Evolutionary conservation across 92 coral and sea anemone species (phyloP), one percentile per base, ranked within the genome.

Genomic region (Epizoanthus scotinus): DNA sequence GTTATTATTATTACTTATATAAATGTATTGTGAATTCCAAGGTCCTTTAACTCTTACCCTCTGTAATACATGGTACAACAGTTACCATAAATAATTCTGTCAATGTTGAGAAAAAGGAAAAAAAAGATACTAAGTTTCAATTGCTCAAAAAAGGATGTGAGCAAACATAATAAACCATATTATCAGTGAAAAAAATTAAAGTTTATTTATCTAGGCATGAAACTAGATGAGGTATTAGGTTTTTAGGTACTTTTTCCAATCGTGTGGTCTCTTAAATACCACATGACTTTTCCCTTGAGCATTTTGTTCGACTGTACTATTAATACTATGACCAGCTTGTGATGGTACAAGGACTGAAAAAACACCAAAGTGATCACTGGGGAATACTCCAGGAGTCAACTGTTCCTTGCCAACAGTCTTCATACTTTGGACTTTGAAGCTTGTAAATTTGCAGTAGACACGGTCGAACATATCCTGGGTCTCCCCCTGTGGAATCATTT

Each of bases 291-390:
- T 21, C 58, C 14, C 38, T 65, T 61, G 40, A 2, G 14, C 15
- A 3, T 21, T 79, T 44, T 21, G 22, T 36, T 67, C 13, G 5
- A 19, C 17, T 38, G 62, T 14, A 0, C 28, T 29, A 61, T 14
- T 21, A n/a, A n/a, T n/a, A 21, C 49, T 40, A 27, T n/a, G n/a
- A 13, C 57, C 13, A n/a, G 40, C 66, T 31, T 25, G 18, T 25
- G 73, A 63, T 29, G 44, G 73, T 63, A 49, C 31, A 36, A 91
- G 77, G 20, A 66, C 80, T 0, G 95, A 83, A 15, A 59, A 83
- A 22, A 91, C 47, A 13, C 86, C 95, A 83, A 84, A 91, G 52
- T 91, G 95, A 53, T 89, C 95, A 84, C 95, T 91, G 0, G 89
- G 87, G n/a, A 70, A 84, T 5, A 86, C 81, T 3, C 86, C 91